These are phyloP conservation scores for Heterotis niloticus DNA, from an alignment of 2,113 vertebrate species.

Conservation along the genomic window DNA sequence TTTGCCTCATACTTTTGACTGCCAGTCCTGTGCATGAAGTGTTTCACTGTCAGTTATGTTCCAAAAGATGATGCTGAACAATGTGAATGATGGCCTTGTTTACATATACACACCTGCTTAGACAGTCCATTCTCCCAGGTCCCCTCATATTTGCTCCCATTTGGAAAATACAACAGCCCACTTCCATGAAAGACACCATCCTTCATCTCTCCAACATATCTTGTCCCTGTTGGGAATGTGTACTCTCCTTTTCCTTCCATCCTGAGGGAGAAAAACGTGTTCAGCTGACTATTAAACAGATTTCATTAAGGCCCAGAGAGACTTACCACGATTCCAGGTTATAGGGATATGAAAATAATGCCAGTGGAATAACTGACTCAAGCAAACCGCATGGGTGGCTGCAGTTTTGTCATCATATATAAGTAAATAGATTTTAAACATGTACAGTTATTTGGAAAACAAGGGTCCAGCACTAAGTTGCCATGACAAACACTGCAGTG, in stretches of 20 bases:
- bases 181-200: slow-evolving; percentile 85
- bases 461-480: not conserved
- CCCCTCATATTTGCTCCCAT: slow-evolving; percentile 72
- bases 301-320: not conserved
- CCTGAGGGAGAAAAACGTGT: slow-evolving; percentile 52
- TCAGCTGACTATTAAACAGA: not conserved
- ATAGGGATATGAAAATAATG: not conserved
- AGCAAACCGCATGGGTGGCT: not conserved
- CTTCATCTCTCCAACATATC: slow-evolving; percentile 77
- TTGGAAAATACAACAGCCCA: slow-evolving; percentile 75
- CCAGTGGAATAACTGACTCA: not conserved
- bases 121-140: slow-evolving; percentile 77
- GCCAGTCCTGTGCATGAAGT: not conserved
- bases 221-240: slow-evolving; percentile 70
- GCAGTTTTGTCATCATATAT: not conserved
- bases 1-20: not conserved
- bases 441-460: slow-evolving; percentile 7
- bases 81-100: slow-evolving; percentile 41
- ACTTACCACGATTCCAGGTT: not conserved
- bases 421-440: not conserved
- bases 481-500: not conserved
- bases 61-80: no score
- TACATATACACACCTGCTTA: slow-evolving; percentile 63
- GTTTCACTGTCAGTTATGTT: no score
- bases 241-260: slow-evolving; percentile 84